Percentiles rank a stretch among this genome's conserved stretches.
phyloP scores from a whole-genome alignment of 2,888 invertebrate genomes.

The Cephus pygmeus region DNA sequence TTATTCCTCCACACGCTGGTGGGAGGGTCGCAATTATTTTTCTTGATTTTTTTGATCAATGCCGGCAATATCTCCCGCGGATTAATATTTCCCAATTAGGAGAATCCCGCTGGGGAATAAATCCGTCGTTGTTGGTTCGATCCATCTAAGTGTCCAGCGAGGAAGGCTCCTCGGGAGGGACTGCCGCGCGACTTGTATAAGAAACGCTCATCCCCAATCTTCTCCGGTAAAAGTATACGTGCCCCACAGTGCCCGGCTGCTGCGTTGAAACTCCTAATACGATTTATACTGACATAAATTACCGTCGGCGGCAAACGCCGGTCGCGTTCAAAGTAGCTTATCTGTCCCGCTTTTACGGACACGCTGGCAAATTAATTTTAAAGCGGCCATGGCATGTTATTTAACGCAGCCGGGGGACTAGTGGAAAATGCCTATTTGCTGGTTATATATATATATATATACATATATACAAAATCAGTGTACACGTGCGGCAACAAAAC shows the following conservation, averaged over 20 bases:
- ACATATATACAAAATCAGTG: no score
- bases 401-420: neutral
- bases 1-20: neutral
- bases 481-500: neutral
- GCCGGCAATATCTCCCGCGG: neutral
- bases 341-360: constrained; percentile 7
- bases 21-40: neutral
- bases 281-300: constrained; percentile 11
- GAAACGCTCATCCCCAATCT: constrained; percentile 2
- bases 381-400: neutral
- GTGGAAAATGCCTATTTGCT: neutral
- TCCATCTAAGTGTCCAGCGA: neutral
- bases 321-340: constrained; percentile 11
- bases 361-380: constrained; percentile 8
- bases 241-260: neutral
- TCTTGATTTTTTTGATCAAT: neutral
- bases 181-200: neutral
- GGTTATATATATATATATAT: neutral
- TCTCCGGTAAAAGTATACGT: neutral
- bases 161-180: neutral
- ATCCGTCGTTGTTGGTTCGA: constrained; percentile 4
- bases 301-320: constrained; percentile 3
- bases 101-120: neutral
- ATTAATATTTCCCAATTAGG: neutral
- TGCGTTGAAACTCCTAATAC: constrained; percentile 3